Evolutionary conservation across 2,888 invertebrate species (phyloP), one percentile per base, ranked within the genome.

Genomic region (Brachynemurus nebulosus): DNA sequence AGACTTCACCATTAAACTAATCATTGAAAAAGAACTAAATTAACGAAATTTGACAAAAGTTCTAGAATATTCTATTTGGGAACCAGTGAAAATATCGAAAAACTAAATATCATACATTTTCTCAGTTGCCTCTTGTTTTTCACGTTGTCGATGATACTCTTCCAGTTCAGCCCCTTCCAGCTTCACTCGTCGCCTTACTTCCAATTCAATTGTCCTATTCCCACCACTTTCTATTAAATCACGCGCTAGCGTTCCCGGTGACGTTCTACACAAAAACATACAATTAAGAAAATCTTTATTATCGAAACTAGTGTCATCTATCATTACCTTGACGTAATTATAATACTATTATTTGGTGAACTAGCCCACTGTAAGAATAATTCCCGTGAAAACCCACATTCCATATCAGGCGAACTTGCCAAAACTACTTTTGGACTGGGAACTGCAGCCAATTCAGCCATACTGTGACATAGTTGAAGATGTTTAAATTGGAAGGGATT

Each of bases 401-500:
- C 96, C 70, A 98, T 76, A 61, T 97, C 97, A 0, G 92, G 85
- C 50, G 83, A 86, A 57, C 95, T 95, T 0, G 96, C 93, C 45
- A 98, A 67, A 9, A 98, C 97, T 3, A 97, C 91, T 68, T 91
- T 91, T 3, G 92, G 91, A 54, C 88, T 90, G 0, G 90, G 82
- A 2, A 96, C 82, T 60, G 86, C 76, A 46, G 71, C 71, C 25
- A 97, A 72, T 58, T 98, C 97, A 0, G 74, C 77, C 49, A 95
- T 74, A 46, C 85, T 89, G 63, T 98, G 97, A 57, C 96, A 96
- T 6, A 97, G 69, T 55, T 93, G 90, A 40, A 98, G 69, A 65
- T 96, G 89, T 50, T 88, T 86, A 50, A 97, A 86, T 44, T 91
- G 91, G 63, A 96, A 97, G 0, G 97, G 97, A 69, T 95, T 96